phyloP scores from a whole-genome alignment of 2,113 vertebrate genomes.

The Macquaria ambigua region DNA sequence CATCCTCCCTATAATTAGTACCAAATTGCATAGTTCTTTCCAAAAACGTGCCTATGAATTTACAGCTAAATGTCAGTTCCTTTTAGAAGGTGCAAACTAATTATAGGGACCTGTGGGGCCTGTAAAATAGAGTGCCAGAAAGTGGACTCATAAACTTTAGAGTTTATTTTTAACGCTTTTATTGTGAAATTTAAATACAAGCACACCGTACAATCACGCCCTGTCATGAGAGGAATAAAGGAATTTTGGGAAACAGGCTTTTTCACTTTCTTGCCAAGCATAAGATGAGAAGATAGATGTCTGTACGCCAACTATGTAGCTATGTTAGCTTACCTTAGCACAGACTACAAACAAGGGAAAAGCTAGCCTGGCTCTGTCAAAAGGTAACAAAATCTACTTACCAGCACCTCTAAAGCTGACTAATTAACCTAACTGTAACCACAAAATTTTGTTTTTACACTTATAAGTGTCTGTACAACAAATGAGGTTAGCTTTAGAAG shows the following conservation, averaged over 20 bases:
- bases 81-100: not conserved
- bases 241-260: too few relatives aligned
- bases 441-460: not conserved
- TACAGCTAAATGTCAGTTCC: not conserved
- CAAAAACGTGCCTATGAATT: not conserved
- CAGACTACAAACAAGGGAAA: not conserved
- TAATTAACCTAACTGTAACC: not conserved
- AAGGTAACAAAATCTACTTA: not conserved
- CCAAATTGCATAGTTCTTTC: not conserved
- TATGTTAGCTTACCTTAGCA: not conserved
- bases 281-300: too few relatives aligned
- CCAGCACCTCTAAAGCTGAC: not conserved
- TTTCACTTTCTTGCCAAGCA: too few relatives aligned
- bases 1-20: not conserved
- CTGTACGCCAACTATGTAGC: not conserved
- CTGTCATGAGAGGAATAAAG: too few relatives aligned
- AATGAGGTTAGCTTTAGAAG: not conserved
- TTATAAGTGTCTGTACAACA: too few relatives aligned
- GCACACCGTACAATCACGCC: not conserved
- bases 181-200: not conserved
- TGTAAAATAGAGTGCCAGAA: not conserved
- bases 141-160: not conserved
- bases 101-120: not conserved
- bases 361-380: not conserved
- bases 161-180: not conserved